Conservation (phyloP, 2,888 invertebrate species). For the Calliphora vomitoria region DNA sequence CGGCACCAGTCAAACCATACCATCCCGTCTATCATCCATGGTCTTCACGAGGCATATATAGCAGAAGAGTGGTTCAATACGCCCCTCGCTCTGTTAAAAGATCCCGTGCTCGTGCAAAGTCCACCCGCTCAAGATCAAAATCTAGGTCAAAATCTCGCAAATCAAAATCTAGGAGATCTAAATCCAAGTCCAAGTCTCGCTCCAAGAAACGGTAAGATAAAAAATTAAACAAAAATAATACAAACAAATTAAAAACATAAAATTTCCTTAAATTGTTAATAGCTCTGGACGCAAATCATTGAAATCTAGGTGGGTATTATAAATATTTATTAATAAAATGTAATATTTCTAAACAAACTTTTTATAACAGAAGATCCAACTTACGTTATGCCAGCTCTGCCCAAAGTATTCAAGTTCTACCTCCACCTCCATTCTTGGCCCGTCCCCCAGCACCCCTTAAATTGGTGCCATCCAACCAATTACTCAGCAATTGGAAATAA, state of each 20-base stretch:
- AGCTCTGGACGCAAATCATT: conserved; percentile 38
- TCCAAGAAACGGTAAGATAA: conserved; percentile 59
- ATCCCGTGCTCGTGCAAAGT: conserved; percentile 46
- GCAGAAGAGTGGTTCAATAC: conserved; percentile 24
- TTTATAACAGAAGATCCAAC: conserved; percentile 46
- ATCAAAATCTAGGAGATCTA: conserved; percentile 52
- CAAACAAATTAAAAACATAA: background rate
- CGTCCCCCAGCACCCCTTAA: conserved; percentile 77
- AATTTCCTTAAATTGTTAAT: background rate
- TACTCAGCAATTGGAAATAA: conserved; percentile 78
- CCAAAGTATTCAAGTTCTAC: conserved; percentile 73
- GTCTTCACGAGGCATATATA: conserved; percentile 46
- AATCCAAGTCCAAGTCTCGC: conserved; percentile 48
- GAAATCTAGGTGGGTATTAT: conserved; percentile 2
- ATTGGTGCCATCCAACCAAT: conserved; percentile 78
- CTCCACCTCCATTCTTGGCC: conserved; percentile 78
- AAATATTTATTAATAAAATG: no score
- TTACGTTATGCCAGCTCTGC: conserved; percentile 58
- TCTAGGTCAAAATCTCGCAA: conserved; percentile 45
- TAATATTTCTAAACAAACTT: background rate
- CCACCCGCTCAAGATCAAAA: conserved; percentile 29
- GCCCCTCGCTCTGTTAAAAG: conserved; percentile 21
- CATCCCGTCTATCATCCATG: conserved; percentile 63
- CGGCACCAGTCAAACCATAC: conserved; percentile 50
- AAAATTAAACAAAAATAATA: background rate